Conservation (phyloP, 2,797 vertebrate genomes). For the Synaphobranchus kaupii region DNA sequence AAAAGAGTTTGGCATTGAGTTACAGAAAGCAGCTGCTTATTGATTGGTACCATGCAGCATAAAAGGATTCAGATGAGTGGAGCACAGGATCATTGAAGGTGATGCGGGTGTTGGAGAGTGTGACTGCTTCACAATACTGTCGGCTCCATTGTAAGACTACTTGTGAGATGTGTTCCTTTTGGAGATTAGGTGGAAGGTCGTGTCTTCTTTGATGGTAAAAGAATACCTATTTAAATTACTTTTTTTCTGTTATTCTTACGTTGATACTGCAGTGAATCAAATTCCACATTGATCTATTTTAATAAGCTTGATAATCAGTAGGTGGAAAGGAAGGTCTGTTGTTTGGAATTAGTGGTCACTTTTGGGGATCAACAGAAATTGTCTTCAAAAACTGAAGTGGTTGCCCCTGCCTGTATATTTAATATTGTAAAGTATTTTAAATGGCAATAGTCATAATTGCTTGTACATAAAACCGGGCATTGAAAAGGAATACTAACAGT, state of each 20-base stretch:
- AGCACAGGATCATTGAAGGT: neutral
- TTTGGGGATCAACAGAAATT: neutral
- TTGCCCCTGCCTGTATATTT: neutral
- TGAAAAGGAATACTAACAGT: neutral
- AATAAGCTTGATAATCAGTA: neutral
- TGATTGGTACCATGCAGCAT: neutral
- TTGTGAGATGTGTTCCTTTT: constrained; percentile 11
- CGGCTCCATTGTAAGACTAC: constrained; percentile 5
- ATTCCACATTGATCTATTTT: neutral
- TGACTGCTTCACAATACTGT: constrained; percentile 20
- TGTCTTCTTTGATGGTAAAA: neutral
- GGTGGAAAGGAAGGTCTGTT: neutral
- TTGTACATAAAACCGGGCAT: neutral
- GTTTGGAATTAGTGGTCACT: neutral
- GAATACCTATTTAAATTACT: neutral
- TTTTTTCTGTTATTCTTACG: neutral
- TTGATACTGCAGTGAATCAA: neutral
- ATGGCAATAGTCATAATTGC: neutral
- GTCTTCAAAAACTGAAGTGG: neutral
- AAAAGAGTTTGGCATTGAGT: neutral
- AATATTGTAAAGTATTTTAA: neutral
- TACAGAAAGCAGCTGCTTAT: neutral
- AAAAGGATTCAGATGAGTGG: neutral
- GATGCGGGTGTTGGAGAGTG: constrained; percentile 18
- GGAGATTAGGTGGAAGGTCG: constrained; percentile 23